Base-by-base conservation (phyloP, 2,888 invertebrate species). In the Drosophila leonis region DNA sequence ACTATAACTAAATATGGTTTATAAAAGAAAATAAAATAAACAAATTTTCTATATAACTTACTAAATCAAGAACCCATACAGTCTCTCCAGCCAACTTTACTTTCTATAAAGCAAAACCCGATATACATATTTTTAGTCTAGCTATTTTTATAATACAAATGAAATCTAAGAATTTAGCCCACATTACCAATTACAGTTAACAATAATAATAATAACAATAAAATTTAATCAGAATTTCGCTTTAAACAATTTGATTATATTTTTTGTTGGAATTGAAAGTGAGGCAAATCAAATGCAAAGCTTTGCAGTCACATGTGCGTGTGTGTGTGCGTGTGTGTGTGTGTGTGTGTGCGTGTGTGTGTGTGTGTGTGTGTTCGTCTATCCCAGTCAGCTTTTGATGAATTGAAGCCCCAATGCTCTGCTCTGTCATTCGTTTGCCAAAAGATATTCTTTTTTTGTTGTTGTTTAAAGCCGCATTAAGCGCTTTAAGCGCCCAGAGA, bases 381-480 rank as follows among this genome's bases (percentile, higher is more conserved):
- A 66, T 46, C 20, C 54, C 33, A 59, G 39, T 29, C 33, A 39
- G 33, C 55, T 64, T 64, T 73, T 78, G 77, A 78, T 76, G 77
- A 76, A 78, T 78, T 77, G 78, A 73, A 80, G 70, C 70, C 54
- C 59, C 59, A 33, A 33, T 48, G 49, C 56, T 48, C 41, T 48
- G 49, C 56, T 48, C 41, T 62, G 56, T 49, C 55, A 48, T 54
- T 42, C 44, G 60, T 56, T 65, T 42, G 54, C 49, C 18, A 49
- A 27, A 72, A 57, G 63, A 62, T 67, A 85, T 88, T 81, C 48
- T 0, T n/a, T 29, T n/a, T 29, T 15, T 24, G 24, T 24, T 24
- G 24, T 48, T 18, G 10, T 18, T 88, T 83, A 85, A 85, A 88
- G 84, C 87, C 84, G 82, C 78, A 86, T 88, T 85, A 85, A 88